These are phyloP conservation scores for Drosophila cardini DNA, from an alignment of 1,140 invertebrate genomes.

Conservation along the genomic window DNA sequence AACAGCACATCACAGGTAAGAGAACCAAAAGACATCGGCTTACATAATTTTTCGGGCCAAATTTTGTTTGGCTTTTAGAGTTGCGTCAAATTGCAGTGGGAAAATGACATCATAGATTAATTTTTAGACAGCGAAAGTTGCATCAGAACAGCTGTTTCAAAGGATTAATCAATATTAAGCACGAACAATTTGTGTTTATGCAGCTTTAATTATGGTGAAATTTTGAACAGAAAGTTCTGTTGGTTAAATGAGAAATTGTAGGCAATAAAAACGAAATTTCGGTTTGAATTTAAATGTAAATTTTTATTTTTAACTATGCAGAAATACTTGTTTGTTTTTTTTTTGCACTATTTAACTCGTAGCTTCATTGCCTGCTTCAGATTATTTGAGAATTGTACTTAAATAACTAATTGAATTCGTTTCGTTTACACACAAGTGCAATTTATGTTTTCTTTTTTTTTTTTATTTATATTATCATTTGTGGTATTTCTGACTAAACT, in stretches of 20 bases:
- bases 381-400: constrained; percentile 57
- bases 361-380: constrained; percentile 44
- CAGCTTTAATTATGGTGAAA: too few species aligned
- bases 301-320: constrained; percentile 56
- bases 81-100: constrained; percentile 46
- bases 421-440: constrained; percentile 23
- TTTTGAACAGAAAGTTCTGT: not conserved
- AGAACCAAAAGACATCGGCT: constrained; percentile 27
- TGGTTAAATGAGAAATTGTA: not conserved
- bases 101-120: constrained; percentile 60
- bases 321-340: constrained; percentile 48
- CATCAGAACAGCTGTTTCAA: constrained; percentile 5
- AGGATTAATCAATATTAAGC: not conserved
- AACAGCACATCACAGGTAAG: constrained; percentile 50
- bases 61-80: constrained; percentile 38
- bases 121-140: constrained; percentile 27
- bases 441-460: not conserved
- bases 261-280: constrained; percentile 1
- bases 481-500: constrained; percentile 70
- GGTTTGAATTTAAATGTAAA: constrained; percentile 52
- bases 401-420: constrained; percentile 56
- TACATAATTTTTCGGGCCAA: constrained; percentile 63
- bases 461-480: constrained; percentile 3
- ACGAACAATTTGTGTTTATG: too few species aligned
- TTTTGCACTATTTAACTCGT: constrained; percentile 37